Evolutionary conservation across 2,113 vertebrate species (phyloP).

Genomic region (Erythrolamprus reginae): DNA sequence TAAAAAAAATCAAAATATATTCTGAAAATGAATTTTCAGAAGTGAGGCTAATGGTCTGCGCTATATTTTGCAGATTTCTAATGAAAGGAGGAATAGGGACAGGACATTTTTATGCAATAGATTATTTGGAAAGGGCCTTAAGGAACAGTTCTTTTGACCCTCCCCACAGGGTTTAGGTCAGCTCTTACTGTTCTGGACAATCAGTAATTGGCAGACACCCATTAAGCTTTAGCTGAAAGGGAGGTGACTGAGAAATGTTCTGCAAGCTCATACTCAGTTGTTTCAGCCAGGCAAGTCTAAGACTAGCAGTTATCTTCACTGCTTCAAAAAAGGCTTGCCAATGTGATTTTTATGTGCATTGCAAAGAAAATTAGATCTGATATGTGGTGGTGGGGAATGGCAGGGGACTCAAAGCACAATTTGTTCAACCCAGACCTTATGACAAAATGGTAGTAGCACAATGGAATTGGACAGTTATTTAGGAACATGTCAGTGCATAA

Average conservation of each 20-base stretch:
- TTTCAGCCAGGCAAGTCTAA: constrained; percentile 46
- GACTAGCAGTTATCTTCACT: constrained; percentile 52
- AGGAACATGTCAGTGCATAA: constrained; percentile 61
- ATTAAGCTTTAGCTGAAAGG: constrained; percentile 42
- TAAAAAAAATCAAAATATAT: too few species aligned
- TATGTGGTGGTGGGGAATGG: constrained; percentile 25
- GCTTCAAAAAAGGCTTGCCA: constrained; percentile 53
- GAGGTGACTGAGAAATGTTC: constrained; percentile 35
- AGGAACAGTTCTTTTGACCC: constrained; percentile 5
- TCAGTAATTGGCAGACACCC: constrained; percentile 39
- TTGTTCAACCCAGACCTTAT: constrained; percentile 65
- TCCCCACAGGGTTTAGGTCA: constrained; percentile 18
- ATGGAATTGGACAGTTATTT: constrained; percentile 53
- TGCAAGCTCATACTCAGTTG: constrained; percentile 47
- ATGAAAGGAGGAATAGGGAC: background rate
- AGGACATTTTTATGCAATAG: background rate
- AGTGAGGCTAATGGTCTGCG: background rate
- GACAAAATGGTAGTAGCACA: constrained; percentile 49
- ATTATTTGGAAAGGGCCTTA: constrained; percentile 8
- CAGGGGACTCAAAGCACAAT: constrained; percentile 45
- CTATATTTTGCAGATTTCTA: background rate
- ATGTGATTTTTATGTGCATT: constrained; percentile 31
- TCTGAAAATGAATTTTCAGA: background rate
- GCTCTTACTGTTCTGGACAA: constrained; percentile 4
- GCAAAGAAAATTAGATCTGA: background rate